Base-by-base conservation (phyloP, 1,140 invertebrate genomes). In the Leptinotarsa undecemlineata region DNA sequence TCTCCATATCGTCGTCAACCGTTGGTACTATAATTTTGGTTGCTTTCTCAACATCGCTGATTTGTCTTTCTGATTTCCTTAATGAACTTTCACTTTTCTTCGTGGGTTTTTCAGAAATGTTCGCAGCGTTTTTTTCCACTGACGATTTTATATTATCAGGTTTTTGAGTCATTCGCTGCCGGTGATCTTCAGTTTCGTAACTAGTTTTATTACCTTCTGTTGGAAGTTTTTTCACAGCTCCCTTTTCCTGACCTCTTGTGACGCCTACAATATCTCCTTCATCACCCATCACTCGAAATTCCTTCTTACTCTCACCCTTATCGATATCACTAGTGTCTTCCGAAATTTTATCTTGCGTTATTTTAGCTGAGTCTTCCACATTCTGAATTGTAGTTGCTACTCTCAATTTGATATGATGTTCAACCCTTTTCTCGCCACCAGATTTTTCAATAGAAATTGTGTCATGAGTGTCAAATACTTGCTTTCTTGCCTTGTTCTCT, bases 51-150 rank as follows among this genome's bases (percentile, higher is more conserved):
- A 26, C 15, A 48, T 75, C 60, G 74, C 76, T 51, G 57, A 48
- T 69, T 26, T 73, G 72, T 64, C 80, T 73, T 14, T 47, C 57
- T 21, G 63, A 19, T 48, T 73, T 80, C 42, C 80, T 79, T 81
- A 62, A 81, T 76, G 5, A 84, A 21, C 71, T 68, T 15, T 72
- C 64, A 80, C 20, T 84, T 78, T 62, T 77, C 68, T 74, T 76
- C 15, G 72, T 21, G 1, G 68, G 1, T 78, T 81, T 81, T 47
- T 71, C 70, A 66, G 79, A 74, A 8, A 75, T 71, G 61, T 81
- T 80, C 20, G 61, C 17, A 74, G 78, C 80, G 74, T 68, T 82
- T 75, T 69, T 57, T n/a, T n/a, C n/a, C n/a, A 57, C 51, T 17
- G 17, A 17, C 6, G 15, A 17, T 57, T 57, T 8, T 4, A 57